phyloP scores from a whole-genome alignment of 2,888 invertebrate species.

The Phengaris alcon region DNA sequence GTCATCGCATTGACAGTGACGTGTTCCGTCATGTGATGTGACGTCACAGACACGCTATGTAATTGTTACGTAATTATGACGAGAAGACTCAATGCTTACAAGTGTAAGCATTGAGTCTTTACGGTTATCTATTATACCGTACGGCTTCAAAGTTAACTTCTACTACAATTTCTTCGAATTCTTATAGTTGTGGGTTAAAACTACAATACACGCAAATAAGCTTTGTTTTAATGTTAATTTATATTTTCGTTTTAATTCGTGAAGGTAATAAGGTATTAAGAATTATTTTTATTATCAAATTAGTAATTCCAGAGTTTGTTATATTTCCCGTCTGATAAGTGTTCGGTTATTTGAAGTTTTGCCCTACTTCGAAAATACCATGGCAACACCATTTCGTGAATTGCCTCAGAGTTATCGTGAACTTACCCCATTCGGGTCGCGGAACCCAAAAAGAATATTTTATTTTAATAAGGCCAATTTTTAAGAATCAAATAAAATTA shows the following conservation, averaged over 20 bases:
- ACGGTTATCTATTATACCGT: not conserved
- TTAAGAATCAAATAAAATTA: no score
- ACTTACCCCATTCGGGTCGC: not conserved
- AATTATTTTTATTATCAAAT: no score
- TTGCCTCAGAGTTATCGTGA: not conserved
- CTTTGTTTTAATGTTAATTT: no score
- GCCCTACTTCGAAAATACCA: not conserved
- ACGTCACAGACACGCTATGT: not conserved
- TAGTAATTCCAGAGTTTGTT: not conserved
- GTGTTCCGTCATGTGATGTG: not conserved
- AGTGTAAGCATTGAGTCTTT: not conserved
- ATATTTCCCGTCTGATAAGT: not conserved
- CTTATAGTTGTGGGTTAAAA: no score
- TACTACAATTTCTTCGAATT: no score
- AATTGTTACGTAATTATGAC: constrained; percentile 8
- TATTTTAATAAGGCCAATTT: not conserved
- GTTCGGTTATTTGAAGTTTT: not conserved
- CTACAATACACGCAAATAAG: no score
- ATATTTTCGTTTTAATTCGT: no score
- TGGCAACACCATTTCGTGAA: constrained; percentile 5
- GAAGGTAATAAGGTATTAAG: no score
- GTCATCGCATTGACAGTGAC: not conserved
- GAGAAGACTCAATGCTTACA: not conserved
- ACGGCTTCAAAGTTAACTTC: no score
- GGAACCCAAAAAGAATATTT: not conserved